Evolutionary conservation across 2,888 invertebrate species (phyloP), one percentile per base, ranked within the genome.

Genomic region (Catocala sponsa): DNA sequence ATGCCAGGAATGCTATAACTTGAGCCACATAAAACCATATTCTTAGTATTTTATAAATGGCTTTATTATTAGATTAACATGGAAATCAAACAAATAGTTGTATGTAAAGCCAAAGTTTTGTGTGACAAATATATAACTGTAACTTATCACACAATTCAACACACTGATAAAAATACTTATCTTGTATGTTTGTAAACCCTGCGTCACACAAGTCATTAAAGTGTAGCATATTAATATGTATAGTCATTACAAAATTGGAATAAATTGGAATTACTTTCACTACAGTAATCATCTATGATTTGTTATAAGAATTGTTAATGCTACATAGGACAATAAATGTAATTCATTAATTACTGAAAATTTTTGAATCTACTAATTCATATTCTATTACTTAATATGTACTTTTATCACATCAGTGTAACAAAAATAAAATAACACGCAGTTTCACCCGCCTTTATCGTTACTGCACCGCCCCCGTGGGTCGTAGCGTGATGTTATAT

Each of bases 121-220:
- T 47, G 33, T 41, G 50, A 46, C 35, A 50, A 71, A 47, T 62
- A 42, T 44, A 74, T 50, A 58, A 63, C 51, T 10, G 47, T 60
- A 48, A 59, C 63, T 60, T 75, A 72, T 72, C 72, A 60, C 65
- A 57, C 63, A 72, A 73, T 75, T 72, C 62, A 58, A 62, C 64
- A 75, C 59, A 75, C 61, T 65, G 73, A 74, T 74, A 74, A 75
- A 49, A 52, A 48, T 25, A 62, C 48, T 61, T 65, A 72, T 74
- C 63, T 65, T 50, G 53, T 25, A 46, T 61, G 13, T 48, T 9
- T 47, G 46, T 25, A 12, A 47, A 53, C 52, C 51, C 15, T 53
- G 47, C 9, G 47, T 47, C 47, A 47, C 13, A 46, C 10, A 10
- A 25, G 47, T 10, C 32, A 47, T 25, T 47, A 25, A 25, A 11